A percentile compares a stretch with the other conserved stretches of the same genome.
phyloP scores from a whole-genome alignment of 2,797 vertebrate genomes.

The Malurus leucopterus region DNA sequence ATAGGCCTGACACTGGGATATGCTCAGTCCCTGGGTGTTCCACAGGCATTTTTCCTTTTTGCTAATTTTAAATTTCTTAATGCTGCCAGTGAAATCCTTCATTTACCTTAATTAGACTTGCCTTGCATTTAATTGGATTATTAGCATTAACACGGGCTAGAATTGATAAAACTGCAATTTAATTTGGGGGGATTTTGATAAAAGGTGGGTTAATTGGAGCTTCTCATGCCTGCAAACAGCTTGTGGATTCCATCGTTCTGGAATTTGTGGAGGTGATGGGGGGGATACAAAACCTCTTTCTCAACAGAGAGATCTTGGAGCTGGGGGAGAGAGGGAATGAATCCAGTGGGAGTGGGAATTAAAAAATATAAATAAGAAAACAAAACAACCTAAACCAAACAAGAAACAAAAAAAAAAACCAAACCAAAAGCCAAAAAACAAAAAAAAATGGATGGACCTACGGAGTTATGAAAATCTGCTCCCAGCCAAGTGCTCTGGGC shows the following conservation, averaged over 20 bases:
- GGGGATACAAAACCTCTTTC: neutral
- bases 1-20: neutral
- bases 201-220: neutral
- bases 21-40: neutral
- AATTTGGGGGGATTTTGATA: neutral
- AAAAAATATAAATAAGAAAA: neutral
- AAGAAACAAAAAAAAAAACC: too few species aligned
- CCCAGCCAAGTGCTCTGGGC: too few species aligned
- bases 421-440: too few species aligned
- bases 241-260: neutral
- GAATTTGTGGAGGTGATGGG: neutral
- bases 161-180: neutral
- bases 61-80: neutral
- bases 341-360: neutral
- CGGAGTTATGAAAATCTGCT: neutral
- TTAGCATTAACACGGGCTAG: neutral
- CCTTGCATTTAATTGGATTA: neutral
- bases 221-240: neutral
- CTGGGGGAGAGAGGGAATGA: neutral
- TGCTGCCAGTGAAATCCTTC: neutral
- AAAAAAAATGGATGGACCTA: neutral
- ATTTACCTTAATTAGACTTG: neutral
- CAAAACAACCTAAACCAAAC: too few species aligned
- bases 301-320: neutral
- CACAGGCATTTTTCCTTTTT: neutral